These are phyloP conservation scores for Strigamia transsilvanica DNA, from an alignment of 2,888 invertebrate species.

Conservation along the genomic window DNA sequence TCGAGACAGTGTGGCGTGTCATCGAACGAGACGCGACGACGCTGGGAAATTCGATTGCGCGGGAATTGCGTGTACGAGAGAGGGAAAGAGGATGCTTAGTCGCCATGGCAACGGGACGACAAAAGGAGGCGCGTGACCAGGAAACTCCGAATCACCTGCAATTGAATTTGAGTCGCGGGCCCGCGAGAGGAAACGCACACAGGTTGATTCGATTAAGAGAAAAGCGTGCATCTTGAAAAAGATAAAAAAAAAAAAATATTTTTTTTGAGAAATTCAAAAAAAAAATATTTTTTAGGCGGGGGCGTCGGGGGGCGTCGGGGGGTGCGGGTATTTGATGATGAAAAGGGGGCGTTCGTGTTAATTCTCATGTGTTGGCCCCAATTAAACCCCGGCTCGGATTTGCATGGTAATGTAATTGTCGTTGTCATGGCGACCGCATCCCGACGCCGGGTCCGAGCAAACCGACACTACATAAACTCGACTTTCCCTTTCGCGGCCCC, in stretches of 20 bases:
- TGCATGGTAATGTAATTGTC: conserved; percentile 2
- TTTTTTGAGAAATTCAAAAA: too few species aligned
- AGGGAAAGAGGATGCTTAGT: conserved; percentile 1
- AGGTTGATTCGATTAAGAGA: conserved; percentile 32
- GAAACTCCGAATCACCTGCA: conserved; percentile 21
- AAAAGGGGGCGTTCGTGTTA: conserved; percentile 9
- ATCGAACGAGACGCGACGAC: neutral
- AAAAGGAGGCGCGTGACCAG: conserved; percentile 30
- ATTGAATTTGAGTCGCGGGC: conserved; percentile 28
- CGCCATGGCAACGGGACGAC: neutral
- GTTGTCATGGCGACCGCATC: neutral
- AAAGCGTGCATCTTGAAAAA: neutral
- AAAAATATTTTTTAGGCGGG: too few species aligned
- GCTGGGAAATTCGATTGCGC: conserved; percentile 15
- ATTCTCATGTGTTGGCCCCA: neutral
- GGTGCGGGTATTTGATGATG: neutral
- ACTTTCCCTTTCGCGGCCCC: neutral
- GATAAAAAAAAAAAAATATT: too few species aligned
- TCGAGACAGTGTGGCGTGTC: neutral
- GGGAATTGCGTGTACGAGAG: neutral
- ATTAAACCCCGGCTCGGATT: neutral
- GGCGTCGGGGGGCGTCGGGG: too few species aligned
- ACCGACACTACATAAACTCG: neutral
- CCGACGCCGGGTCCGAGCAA: neutral
- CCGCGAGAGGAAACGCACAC: conserved; percentile 27